Evolutionary conservation across 2,113 vertebrate genomes (phyloP).

Genomic region (Heterotilapia buettikoferi): DNA sequence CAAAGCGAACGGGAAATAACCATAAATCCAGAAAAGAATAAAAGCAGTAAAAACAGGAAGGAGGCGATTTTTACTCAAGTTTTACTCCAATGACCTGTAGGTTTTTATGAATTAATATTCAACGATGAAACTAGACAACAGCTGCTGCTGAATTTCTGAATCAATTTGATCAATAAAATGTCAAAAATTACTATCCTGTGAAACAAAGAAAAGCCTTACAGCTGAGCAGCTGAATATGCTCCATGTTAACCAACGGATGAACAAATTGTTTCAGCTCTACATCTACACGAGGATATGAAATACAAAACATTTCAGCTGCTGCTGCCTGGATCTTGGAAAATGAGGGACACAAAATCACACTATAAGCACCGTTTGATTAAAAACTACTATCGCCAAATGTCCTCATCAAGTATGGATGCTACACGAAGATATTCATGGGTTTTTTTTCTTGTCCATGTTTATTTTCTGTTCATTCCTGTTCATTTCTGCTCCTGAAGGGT

Average conservation of each 20-base stretch:
- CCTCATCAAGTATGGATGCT: not conserved
- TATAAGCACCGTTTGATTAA: not conserved
- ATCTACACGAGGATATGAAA: not conserved
- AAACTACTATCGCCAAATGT: not conserved
- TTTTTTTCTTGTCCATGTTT: not conserved
- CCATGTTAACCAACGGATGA: not conserved
- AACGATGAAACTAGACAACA: not conserved
- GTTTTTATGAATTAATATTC: not conserved
- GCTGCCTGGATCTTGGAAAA: not conserved
- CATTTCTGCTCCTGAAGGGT: not conserved
- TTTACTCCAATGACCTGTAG: not conserved
- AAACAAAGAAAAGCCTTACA: not conserved
- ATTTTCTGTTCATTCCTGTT: not conserved
- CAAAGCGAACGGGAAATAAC: not conserved
- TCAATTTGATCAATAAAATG: not conserved
- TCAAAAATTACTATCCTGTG: not conserved
- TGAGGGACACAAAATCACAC: not conserved
- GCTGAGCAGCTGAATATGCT: not conserved
- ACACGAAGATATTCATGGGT: not conserved
- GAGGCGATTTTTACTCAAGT: not conserved
- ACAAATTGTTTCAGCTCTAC: not conserved
- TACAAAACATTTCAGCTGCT: not conserved
- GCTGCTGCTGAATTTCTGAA: not conserved
- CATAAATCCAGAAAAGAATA: not conserved
- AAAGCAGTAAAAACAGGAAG: not conserved